Conservation (phyloP, 2,888 invertebrate species). For the Liposcelis brunnea region DNA sequence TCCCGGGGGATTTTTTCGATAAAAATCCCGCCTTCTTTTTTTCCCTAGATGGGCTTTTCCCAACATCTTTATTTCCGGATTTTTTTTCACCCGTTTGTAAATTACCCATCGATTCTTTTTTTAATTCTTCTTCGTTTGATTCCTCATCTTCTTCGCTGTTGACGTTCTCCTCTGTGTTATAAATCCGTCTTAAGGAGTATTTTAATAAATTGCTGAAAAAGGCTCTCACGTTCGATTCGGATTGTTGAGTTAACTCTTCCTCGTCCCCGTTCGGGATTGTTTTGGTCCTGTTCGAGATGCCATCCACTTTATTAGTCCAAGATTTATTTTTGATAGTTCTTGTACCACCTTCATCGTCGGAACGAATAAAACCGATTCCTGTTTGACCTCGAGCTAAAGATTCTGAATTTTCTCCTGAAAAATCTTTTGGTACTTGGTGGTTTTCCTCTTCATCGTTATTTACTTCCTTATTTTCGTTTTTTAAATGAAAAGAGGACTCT, state of each 20-base stretch:
- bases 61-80: slow-evolving; percentile 17
- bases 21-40: slow-evolving; percentile 12
- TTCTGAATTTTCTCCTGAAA: too few relatives aligned
- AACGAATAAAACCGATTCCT: too few relatives aligned
- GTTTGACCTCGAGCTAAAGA: too few relatives aligned
- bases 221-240: too few relatives aligned
- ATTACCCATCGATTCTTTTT: slow-evolving; percentile 25
- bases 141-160: not conserved
- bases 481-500: too few relatives aligned
- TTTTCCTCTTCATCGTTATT: too few relatives aligned
- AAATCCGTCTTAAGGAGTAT: not conserved
- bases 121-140: not conserved
- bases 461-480: too few relatives aligned
- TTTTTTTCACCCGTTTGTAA: slow-evolving; percentile 24
- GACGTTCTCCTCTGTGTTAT: too few relatives aligned
- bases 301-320: not conserved
- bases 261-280: not conserved
- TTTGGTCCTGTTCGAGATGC: not conserved
- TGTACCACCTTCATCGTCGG: too few relatives aligned
- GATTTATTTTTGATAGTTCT: not conserved
- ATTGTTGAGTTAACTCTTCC: not conserved
- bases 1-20: slow-evolving; percentile 16
- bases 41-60: slow-evolving; percentile 15
- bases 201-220: not conserved
- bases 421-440: too few relatives aligned